Conservation (phyloP, 1,140 invertebrate genomes). For the Lanistes nyassanus region DNA sequence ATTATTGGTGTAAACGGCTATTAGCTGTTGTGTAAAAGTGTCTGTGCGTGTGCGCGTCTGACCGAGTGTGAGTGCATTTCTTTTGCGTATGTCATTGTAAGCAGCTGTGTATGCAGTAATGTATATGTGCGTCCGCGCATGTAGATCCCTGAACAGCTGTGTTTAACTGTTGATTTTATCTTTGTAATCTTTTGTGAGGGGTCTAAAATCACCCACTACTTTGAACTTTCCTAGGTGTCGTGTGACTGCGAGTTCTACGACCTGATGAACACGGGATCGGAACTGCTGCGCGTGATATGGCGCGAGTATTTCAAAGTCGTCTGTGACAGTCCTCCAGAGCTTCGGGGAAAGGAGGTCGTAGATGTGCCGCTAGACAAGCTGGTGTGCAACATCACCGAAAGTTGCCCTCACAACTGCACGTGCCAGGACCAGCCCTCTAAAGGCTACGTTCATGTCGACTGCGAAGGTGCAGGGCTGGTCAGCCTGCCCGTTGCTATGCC, state of each 20-base stretch:
- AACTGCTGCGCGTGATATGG: slow-evolving; percentile 24
- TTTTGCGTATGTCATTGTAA: too few species aligned
- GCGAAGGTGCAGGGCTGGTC: slow-evolving; percentile 11
- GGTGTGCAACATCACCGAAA: slow-evolving; percentile 27
- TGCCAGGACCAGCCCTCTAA: slow-evolving; percentile 31
- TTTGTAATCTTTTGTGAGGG: too few species aligned
- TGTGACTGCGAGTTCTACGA: slow-evolving; percentile 35
- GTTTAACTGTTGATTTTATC: too few species aligned
- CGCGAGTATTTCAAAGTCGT: slow-evolving; percentile 13
- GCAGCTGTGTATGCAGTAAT: too few species aligned
- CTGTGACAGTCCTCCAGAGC: slow-evolving; percentile 25
- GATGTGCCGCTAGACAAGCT: slow-evolving; percentile 19
- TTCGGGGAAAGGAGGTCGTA: slow-evolving; percentile 20
- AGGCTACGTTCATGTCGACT: slow-evolving; percentile 27
- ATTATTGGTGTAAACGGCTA: too few species aligned
- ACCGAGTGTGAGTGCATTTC: too few species aligned
- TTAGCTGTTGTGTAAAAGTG: too few species aligned
- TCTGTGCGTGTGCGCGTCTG: too few species aligned
- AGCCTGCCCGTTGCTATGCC: slow-evolving; percentile 20
- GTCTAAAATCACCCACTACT: too few species aligned
- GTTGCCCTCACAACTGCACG: slow-evolving; percentile 26
- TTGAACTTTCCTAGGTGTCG: not conserved
- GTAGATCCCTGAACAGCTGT: too few species aligned
- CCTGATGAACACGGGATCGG: slow-evolving; percentile 17
- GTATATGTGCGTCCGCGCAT: too few species aligned